Conservation (phyloP, 2,113 vertebrate species). For the Labeo catla region DNA sequence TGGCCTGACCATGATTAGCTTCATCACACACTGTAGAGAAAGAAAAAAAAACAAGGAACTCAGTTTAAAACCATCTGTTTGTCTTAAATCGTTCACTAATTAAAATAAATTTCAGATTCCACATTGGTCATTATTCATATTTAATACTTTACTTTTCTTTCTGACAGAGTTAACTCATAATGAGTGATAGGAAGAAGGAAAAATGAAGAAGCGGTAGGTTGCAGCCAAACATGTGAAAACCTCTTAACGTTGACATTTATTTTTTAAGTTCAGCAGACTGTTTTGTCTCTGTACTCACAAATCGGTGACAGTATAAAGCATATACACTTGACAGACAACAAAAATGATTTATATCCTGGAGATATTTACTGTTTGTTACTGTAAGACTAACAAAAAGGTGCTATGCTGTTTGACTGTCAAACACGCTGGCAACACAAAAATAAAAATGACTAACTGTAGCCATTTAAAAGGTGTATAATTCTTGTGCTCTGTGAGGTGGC, state of each 20-base stretch:
- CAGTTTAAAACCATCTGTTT: background rate
- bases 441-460: background rate
- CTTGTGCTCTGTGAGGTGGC: background rate
- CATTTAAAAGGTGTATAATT: background rate
- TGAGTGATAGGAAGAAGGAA: background rate
- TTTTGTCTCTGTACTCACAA: background rate
- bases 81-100: background rate
- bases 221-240: background rate
- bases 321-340: background rate
- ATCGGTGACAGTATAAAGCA: background rate
- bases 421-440: background rate
- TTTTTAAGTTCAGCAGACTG: background rate
- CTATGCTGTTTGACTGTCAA: background rate
- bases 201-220: background rate
- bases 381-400: background rate
- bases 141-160: background rate
- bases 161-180: background rate
- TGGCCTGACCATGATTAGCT: background rate
- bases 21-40: background rate
- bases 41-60: background rate
- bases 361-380: constrained; percentile 7
- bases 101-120: background rate
- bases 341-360: constrained; percentile 2
- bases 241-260: background rate
- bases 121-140: background rate